Base-by-base conservation (phyloP, 2,888 invertebrate genomes). In the Nebria salina region DNA sequence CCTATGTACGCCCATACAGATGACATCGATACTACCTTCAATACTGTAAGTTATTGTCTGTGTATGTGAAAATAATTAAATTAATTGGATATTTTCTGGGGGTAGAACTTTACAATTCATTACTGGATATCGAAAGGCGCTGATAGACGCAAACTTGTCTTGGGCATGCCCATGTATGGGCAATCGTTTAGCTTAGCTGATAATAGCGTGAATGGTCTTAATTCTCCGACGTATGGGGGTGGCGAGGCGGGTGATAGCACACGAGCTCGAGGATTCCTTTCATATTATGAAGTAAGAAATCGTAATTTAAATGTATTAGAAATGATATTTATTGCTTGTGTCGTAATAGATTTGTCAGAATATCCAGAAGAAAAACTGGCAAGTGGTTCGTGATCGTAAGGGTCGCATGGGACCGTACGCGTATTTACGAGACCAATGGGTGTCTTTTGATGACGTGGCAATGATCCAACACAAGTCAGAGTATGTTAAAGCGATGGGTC, bases 161-260 rank as follows among this genome's bases (percentile, higher is more conserved):
- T 97, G 92, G 97, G 97, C 13, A 93, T 96, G 89, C 97, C 97
- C 0, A 93, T 96, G 91, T 97, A 97, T 85, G 97, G 97, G 0
- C 97, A 97, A 87, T 95, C 96, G 0, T 97, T 97, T 89, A 94
- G 95, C 0, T 88, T 97, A 78, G 93, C 94, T 20, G 94, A 95
- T 83, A 89, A 89, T 43, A 90, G 90, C 8, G 91, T 93, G 72
- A 89, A 89, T 78, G 94, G 93, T 1, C 89, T 97, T 3, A 96
- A 96, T 85, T 93, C 93, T 0, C 92, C 94, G 0, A 93, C 96
- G 0, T 95, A 95, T 85, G 96, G 97, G 0, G 96, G 96, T 0
- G 97, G 97, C 0, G 96, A 96, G 87, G 96, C 96, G 0, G 97
- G 97, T 0, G 96, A 96, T 85, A 95, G 94, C 77, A 97, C 97